These are phyloP conservation scores for Ecdyonurus torrentis DNA, from an alignment of 2,888 invertebrate species.

Conservation along the genomic window DNA sequence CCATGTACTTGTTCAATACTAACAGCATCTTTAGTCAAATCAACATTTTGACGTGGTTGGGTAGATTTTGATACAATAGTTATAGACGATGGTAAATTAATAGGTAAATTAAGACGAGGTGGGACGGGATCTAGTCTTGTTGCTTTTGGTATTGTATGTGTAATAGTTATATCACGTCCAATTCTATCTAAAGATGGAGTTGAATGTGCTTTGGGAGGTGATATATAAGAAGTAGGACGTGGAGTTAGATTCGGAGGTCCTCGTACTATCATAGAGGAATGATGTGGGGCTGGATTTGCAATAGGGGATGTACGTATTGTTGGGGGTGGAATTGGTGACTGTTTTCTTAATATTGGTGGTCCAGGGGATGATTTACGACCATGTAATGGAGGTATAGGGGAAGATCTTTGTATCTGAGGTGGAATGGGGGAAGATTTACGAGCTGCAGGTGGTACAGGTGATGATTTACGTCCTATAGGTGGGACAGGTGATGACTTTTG, in stretches of 20 bases:
- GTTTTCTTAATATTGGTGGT: not conserved
- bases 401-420: not conserved
- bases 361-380: not conserved
- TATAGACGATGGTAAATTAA: slow-evolving; percentile 10
- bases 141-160: slow-evolving; percentile 2
- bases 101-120: not conserved
- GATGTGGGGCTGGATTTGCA: not conserved
- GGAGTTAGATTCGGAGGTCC: not conserved
- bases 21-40: not conserved
- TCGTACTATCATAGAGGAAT: not conserved
- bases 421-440: not conserved
- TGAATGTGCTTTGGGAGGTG: not conserved
- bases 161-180: slow-evolving; percentile 9
- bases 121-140: not conserved
- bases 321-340: not conserved
- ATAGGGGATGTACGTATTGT: not conserved
- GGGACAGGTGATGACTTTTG: not conserved
- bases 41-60: not conserved
- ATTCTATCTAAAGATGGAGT: slow-evolving; percentile 3
- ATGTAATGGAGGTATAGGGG: not conserved
- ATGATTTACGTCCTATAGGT: not conserved
- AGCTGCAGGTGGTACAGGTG: not conserved
- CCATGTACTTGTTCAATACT: not conserved
- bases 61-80: slow-evolving; percentile 9
- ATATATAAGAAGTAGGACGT: not conserved